A percentile compares a stretch with the other conserved stretches of the same genome.
Conservation (phyloP, 2,888 invertebrate genomes). For the Chloromyia formosa region DNA sequence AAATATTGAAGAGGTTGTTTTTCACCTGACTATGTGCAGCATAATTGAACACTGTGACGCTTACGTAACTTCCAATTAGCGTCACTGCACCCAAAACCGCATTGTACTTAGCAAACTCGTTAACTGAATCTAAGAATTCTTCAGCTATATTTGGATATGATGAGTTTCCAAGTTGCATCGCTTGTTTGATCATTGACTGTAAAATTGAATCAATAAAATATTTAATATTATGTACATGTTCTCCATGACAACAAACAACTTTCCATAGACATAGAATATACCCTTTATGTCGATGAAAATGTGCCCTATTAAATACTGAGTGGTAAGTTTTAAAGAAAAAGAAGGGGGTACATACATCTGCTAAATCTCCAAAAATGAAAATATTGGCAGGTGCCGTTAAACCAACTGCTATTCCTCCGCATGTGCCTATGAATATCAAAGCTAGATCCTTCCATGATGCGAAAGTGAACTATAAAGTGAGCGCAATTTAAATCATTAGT, state of each 20-base stretch:
- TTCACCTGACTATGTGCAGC: slow-evolving; percentile 74
- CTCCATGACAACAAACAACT: too few species aligned
- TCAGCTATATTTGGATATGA: slow-evolving; percentile 54
- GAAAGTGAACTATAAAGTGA: slow-evolving; percentile 70
- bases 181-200: slow-evolving; percentile 59
- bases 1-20: background rate
- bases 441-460: slow-evolving; percentile 69
- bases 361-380: slow-evolving; percentile 72
- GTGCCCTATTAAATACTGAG: too few species aligned
- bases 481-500: background rate
- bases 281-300: too few species aligned
- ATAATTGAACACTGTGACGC: slow-evolving; percentile 75
- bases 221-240: background rate
- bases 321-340: too few species aligned
- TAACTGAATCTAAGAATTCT: slow-evolving; percentile 66
- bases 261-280: too few species aligned
- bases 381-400: slow-evolving; percentile 74
- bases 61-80: slow-evolving; percentile 71
- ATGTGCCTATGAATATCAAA: slow-evolving; percentile 68
- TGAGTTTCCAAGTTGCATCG: slow-evolving; percentile 53
- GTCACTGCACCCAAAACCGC: slow-evolving; percentile 69
- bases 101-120: slow-evolving; percentile 71
- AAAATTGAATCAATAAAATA: background rate
- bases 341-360: slow-evolving; percentile 66
- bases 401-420: slow-evolving; percentile 70